Conservation (phyloP, 1,140 invertebrate species). For the Andrena cerasifolii region DNA sequence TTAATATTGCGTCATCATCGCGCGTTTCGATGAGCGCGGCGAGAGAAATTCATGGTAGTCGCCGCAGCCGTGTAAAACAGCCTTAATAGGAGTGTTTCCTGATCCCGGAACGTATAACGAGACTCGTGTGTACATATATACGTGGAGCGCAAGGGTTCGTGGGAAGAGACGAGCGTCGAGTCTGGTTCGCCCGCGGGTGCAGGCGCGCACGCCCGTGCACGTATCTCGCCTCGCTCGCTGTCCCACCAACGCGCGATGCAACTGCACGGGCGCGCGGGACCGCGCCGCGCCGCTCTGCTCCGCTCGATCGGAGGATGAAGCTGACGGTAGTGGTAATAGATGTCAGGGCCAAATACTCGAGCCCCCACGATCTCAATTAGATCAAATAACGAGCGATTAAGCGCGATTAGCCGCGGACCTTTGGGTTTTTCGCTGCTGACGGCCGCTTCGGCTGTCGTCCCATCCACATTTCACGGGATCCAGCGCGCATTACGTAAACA, state of each 20-base stretch:
- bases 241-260: background rate
- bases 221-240: background rate
- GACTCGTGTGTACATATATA: conserved; percentile 61
- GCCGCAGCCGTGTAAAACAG: conserved; percentile 57
- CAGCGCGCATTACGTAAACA: too few relatives aligned
- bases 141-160: conserved; percentile 60
- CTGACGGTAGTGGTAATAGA: conserved; percentile 72
- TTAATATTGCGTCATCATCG: background rate
- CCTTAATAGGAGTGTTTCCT: conserved; percentile 68
- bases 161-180: conserved; percentile 60
- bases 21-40: conserved; percentile 25
- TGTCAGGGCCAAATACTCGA: conserved; percentile 78
- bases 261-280: conserved; percentile 19
- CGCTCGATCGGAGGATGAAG: conserved; percentile 52
- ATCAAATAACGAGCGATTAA: conserved; percentile 75
- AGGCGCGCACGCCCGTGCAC: conserved; percentile 15
- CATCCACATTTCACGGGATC: too few relatives aligned
- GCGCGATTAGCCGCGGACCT: conserved; percentile 63
- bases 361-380: conserved; percentile 76
- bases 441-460: too few relatives aligned
- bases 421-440: conserved; percentile 48
- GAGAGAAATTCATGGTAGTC: background rate
- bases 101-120: conserved; percentile 68
- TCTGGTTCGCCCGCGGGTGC: conserved; percentile 55
- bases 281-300: too few relatives aligned